phyloP scores from a whole-genome alignment of 2,888 invertebrate genomes.

The Oscheius sp. region DNA sequence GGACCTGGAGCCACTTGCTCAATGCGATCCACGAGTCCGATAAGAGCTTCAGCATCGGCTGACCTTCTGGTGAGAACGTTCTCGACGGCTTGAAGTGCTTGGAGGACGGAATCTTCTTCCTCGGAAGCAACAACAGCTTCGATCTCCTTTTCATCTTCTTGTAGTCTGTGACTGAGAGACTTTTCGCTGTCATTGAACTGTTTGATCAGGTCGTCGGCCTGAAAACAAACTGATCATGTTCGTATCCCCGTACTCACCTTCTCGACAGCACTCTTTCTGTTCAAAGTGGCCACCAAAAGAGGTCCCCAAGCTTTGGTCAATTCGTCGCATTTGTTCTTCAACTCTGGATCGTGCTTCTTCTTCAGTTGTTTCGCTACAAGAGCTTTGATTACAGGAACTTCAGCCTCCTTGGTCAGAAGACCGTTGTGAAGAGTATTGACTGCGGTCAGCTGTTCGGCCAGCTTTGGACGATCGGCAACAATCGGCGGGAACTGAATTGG shows the following conservation, averaged over 20 bases:
- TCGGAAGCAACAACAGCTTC: slow-evolving; percentile 38
- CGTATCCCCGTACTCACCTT: slow-evolving; percentile 41
- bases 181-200: slow-evolving; percentile 53
- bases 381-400: slow-evolving; percentile 80
- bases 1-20: slow-evolving; percentile 60
- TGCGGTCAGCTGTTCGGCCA: slow-evolving; percentile 82
- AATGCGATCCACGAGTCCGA: slow-evolving; percentile 45
- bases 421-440: slow-evolving; percentile 85
- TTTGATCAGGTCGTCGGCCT: slow-evolving; percentile 49
- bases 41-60: slow-evolving; percentile 56
- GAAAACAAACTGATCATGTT: background rate
- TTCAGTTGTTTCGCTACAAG: slow-evolving; percentile 74
- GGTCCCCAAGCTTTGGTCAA: slow-evolving; percentile 93
- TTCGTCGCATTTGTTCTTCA: slow-evolving; percentile 83
- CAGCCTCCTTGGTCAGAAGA: slow-evolving; percentile 89
- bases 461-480: slow-evolving; percentile 85
- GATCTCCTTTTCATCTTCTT: slow-evolving; percentile 53
- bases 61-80: slow-evolving; percentile 49
- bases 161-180: slow-evolving; percentile 45
- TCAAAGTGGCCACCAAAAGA: slow-evolving; percentile 87
- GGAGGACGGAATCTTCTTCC: slow-evolving; percentile 37
- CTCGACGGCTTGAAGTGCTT: slow-evolving; percentile 52
- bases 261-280: slow-evolving; percentile 75
- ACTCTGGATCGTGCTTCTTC: slow-evolving; percentile 78
- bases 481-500: slow-evolving; percentile 76